phyloP scores from a whole-genome alignment of 2,113 vertebrate species.

The Hystrix brachyura region DNA sequence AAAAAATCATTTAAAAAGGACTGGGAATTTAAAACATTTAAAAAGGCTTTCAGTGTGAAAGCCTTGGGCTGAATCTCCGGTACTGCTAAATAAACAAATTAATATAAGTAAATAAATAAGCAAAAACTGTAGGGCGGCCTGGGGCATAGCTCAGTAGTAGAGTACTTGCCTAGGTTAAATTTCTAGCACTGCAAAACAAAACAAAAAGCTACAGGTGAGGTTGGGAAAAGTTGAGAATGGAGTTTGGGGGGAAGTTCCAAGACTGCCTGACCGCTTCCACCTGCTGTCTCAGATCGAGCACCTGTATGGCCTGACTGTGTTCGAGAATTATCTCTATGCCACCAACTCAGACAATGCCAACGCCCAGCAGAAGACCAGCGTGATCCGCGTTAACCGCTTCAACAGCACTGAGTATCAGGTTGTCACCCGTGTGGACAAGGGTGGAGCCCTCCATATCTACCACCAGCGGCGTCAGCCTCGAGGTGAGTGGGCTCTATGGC shows the following conservation, averaged over 20 bases:
- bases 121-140: background rate
- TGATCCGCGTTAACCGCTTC: constrained; percentile 98
- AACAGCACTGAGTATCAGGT: constrained; percentile 97
- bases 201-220: background rate
- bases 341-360: constrained; percentile 98
- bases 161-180: background rate
- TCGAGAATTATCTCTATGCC: constrained; percentile 98
- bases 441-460: constrained; percentile 96
- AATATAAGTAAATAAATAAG: background rate
- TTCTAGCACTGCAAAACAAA: background rate
- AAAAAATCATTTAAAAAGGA: too few relatives aligned
- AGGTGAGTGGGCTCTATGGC: constrained; percentile 85
- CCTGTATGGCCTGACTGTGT: constrained; percentile 96
- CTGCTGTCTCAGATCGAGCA: constrained; percentile 93
- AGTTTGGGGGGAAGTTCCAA: background rate
- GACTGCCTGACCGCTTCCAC: background rate
- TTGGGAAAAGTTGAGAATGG: background rate
- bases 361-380: constrained; percentile 97
- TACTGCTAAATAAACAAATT: background rate
- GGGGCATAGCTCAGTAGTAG: background rate
- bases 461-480: constrained; percentile 97
- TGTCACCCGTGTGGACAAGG: constrained; percentile 96
- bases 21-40: too few relatives aligned
- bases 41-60: background rate
- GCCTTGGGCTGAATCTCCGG: background rate